Evolutionary conservation across 2,888 invertebrate genomes (phyloP), one percentile per base, ranked within the genome.

Genomic region (Sminthurinus aureus): DNA sequence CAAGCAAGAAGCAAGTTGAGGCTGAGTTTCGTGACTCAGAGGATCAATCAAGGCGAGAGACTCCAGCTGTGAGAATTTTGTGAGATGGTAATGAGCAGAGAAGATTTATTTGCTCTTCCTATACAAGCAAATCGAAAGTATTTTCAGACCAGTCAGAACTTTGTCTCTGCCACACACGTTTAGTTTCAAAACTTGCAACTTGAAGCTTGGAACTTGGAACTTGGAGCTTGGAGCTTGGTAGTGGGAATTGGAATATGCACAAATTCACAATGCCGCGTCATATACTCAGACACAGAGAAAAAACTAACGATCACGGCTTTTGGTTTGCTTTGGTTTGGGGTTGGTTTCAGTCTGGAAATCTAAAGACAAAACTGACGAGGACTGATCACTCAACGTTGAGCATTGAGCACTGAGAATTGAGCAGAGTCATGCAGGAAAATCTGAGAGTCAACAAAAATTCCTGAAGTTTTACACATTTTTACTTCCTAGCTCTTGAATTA

Each of bases 41-140:
- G 86, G 86, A 86, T 86, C 86, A 86, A 86, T 86, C 86, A 86
- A 85, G 86, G 80, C 84, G 86, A 85, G 85, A 83, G 82, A 83
- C 84, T 85, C 86, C 86, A 86, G 85, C 86, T 86, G 86, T 83
- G 86, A 38, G 38, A 38, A 38, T 38, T n/a, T n/a, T 38, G 38
- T 38, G 38, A 84, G 84, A 86, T 86, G 86, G 85, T 86, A 86
- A 86, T 86, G 86, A 86, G 86, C 85, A 84, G 86, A 83, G 84
- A 86, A 85, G 83, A 86, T 86, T 86, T 86, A 86, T 86, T 38
- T 83, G 86, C 86, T 82, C 73, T 79, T 51, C 79, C 24, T 71
- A 69, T 51, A 51, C 51, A 20, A 69, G 20, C 79, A 79, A 79
- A 79, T 50, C 79, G 20, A 79, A 79, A 79, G 75, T 75, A 75